Evolutionary conservation across 2,797 vertebrate genomes (phyloP).

Genomic region (Cheracebus regulus): DNA sequence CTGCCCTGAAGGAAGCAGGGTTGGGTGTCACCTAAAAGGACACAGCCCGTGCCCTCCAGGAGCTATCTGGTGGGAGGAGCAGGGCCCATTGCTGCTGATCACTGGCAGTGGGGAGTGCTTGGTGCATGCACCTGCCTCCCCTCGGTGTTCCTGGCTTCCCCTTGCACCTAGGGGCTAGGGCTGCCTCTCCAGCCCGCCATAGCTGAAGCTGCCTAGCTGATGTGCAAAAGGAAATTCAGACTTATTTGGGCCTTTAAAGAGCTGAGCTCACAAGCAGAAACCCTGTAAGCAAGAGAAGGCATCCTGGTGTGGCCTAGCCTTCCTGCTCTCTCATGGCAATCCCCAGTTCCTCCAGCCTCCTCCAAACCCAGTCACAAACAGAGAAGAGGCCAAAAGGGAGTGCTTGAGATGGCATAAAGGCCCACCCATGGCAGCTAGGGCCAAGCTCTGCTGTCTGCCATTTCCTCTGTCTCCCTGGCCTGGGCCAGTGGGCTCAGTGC

Average conservation of each 20-base stretch:
- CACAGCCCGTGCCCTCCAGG: no score
- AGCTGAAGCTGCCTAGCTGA: neutral
- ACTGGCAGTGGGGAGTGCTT: no score
- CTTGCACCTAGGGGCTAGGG: neutral
- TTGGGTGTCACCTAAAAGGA: neutral
- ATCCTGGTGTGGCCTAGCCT: neutral
- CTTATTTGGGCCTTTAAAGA: neutral
- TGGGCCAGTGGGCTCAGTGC: neutral
- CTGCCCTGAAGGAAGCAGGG: neutral
- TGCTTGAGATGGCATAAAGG: neutral
- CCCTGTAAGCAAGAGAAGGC: neutral
- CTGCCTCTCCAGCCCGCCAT: neutral
- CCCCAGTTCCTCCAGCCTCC: neutral
- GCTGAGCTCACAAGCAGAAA: neutral
- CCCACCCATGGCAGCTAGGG: neutral
- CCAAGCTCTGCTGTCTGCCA: neutral
- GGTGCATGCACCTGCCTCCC: fast-evolving
- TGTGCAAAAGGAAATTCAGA: neutral
- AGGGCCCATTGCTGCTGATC: neutral
- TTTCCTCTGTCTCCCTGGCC: neutral
- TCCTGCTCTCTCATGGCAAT: neutral
- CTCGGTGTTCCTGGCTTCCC: neutral
- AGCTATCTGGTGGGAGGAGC: neutral
- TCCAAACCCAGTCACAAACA: neutral
- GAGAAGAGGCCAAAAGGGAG: neutral